Evolutionary conservation across 2,797 vertebrate genomes (phyloP).

Genomic region (Tamandua tetradactyla): DNA sequence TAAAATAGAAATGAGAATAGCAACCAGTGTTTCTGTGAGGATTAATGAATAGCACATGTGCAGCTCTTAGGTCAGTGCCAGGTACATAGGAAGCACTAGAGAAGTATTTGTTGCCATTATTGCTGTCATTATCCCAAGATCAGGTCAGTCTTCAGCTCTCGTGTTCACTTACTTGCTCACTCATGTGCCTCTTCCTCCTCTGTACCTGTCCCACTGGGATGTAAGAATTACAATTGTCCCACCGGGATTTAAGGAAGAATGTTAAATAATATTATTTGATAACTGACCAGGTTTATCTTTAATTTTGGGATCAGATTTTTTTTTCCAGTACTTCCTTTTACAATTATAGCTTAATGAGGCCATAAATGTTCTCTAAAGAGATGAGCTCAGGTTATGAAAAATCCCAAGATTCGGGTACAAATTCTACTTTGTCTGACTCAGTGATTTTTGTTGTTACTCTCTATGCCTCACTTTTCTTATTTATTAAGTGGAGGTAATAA

Average conservation of each 20-base stretch:
- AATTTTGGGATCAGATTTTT: slow-evolving; percentile 9
- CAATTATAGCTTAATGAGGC: neutral
- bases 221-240: too few species aligned
- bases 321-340: neutral
- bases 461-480: neutral
- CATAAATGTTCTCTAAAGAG: neutral
- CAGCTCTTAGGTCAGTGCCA: neutral
- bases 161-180: neutral
- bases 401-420: neutral
- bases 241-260: slow-evolving; percentile 9
- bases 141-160: neutral
- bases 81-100: neutral
- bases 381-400: neutral
- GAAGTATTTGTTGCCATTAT: neutral
- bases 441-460: slow-evolving; percentile 27
- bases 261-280: neutral
- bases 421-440: neutral
- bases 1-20: neutral
- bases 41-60: neutral
- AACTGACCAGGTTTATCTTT: neutral
- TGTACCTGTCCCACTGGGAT: neutral
- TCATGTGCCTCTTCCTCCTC: neutral
- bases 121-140: neutral
- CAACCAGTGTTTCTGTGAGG: neutral
- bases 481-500: slow-evolving; percentile 28